A percentile compares a stretch with the other conserved stretches of the same genome.
phyloP scores from a whole-genome alignment of 92 coral and sea anemone species.

The Heliopora coerulea region DNA sequence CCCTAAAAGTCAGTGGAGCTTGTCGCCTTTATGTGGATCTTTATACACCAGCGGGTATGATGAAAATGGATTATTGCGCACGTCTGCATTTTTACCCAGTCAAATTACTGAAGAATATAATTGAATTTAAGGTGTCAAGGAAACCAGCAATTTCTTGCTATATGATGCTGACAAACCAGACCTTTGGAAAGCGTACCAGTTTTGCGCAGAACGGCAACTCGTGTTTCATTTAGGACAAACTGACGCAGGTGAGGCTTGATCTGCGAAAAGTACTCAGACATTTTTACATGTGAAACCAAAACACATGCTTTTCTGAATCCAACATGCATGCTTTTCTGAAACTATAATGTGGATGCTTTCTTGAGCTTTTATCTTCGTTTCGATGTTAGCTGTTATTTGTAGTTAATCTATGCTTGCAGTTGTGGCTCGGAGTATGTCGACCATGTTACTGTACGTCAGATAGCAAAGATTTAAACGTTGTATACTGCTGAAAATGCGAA shows the following conservation, averaged over 20 bases:
- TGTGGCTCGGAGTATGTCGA: no score
- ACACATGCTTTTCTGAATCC: neutral
- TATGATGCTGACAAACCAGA: conserved; percentile 30
- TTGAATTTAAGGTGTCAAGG: conserved; percentile 25
- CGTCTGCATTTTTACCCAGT: neutral
- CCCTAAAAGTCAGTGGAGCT: conserved; percentile 13
- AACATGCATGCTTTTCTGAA: neutral
- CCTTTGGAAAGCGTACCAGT: conserved; percentile 39
- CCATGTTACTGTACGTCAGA: no score
- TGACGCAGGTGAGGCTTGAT: neutral
- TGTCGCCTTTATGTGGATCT: conserved; percentile 36
- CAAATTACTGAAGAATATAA: no score
- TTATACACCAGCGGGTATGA: conserved; percentile 25
- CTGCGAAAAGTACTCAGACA: neutral
- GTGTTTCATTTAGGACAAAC: conserved; percentile 29
- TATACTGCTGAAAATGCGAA: no score
- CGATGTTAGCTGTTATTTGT: no score
- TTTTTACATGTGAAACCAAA: no score
- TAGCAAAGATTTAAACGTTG: no score
- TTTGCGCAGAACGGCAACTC: conserved; percentile 35
- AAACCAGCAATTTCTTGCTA: conserved; percentile 38
- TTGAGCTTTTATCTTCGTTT: no score
- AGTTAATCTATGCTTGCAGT: no score
- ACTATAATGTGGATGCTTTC: no score
- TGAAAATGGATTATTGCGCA: neutral